Evolutionary conservation across 2,888 invertebrate genomes (phyloP).

Genomic region (Rhingia rostrata): DNA sequence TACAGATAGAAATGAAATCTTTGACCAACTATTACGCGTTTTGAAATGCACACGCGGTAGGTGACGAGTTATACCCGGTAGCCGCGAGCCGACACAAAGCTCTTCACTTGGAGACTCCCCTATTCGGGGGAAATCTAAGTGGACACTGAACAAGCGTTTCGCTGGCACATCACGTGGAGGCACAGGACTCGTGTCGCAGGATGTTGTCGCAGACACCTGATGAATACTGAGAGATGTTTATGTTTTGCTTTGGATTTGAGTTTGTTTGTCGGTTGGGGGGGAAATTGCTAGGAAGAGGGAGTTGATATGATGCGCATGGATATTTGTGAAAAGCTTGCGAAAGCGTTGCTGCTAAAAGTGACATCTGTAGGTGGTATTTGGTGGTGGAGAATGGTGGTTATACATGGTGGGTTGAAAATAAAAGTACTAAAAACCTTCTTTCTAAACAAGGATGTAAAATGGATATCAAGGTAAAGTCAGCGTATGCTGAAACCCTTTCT

Average conservation of each 20-base stretch:
- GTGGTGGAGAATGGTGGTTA: neutral
- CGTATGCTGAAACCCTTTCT: too few species aligned
- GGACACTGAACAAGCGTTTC: constrained; percentile 41
- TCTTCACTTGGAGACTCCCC: constrained; percentile 29
- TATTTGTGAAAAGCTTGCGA: neutral
- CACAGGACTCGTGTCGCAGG: constrained; percentile 68
- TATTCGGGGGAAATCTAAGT: constrained; percentile 39
- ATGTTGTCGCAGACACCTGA: constrained; percentile 74
- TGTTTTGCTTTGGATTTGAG: constrained; percentile 30
- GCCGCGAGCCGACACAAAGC: neutral
- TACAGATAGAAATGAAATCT: neutral
- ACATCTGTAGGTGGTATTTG: constrained; percentile 1
- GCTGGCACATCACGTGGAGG: constrained; percentile 63
- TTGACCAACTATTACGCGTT: neutral
- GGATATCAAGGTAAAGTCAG: too few species aligned
- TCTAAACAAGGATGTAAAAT: too few species aligned
- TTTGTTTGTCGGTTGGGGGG: neutral
- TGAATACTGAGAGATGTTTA: constrained; percentile 68
- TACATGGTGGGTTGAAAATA: neutral
- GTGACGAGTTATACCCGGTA: neutral
- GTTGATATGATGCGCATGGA: neutral
- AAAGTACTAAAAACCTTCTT: neutral
- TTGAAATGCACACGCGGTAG: neutral
- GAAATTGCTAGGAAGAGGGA: neutral
- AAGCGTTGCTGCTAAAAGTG: neutral